A percentile compares a stretch with the other conserved stretches of the same genome.
These are phyloP conservation scores for Junonia oenone DNA, from an alignment of 2,888 invertebrate species.

Conservation along the genomic window DNA sequence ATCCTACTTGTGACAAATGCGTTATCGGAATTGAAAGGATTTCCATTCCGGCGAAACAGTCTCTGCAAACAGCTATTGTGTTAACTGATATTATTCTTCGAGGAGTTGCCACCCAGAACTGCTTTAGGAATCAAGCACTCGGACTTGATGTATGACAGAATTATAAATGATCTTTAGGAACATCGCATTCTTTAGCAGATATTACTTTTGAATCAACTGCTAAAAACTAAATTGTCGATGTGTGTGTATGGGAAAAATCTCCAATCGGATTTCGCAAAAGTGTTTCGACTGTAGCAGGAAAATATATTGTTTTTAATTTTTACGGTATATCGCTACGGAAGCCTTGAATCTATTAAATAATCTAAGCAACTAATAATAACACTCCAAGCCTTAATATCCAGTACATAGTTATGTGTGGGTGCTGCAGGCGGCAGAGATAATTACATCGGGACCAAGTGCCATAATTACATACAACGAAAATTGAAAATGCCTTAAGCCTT, in stretches of 20 bases:
- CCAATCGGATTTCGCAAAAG: neutral
- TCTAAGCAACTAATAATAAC: too few species aligned
- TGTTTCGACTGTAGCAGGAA: too few species aligned
- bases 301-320: too few species aligned
- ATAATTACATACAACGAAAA: too few species aligned
- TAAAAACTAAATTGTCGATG: neutral
- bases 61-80: constrained; percentile 8
- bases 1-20: constrained; percentile 4
- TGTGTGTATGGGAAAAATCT: neutral
- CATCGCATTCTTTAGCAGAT: neutral
- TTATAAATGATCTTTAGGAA: constrained; percentile 6
- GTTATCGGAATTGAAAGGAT: constrained; percentile 4
- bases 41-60: neutral
- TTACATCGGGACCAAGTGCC: too few species aligned
- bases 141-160: neutral
- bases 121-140: constrained; percentile 4
- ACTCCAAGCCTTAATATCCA: too few species aligned
- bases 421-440: too few species aligned
- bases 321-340: too few species aligned
- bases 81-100: neutral
- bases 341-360: too few species aligned
- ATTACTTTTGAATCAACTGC: neutral
- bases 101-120: neutral
- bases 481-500: too few species aligned
- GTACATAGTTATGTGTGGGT: too few species aligned